A percentile compares a stretch with the other conserved stretches of the same genome.
These are phyloP conservation scores for Cairina moschata DNA, from an alignment of 2,113 vertebrate species.

Conservation along the genomic window DNA sequence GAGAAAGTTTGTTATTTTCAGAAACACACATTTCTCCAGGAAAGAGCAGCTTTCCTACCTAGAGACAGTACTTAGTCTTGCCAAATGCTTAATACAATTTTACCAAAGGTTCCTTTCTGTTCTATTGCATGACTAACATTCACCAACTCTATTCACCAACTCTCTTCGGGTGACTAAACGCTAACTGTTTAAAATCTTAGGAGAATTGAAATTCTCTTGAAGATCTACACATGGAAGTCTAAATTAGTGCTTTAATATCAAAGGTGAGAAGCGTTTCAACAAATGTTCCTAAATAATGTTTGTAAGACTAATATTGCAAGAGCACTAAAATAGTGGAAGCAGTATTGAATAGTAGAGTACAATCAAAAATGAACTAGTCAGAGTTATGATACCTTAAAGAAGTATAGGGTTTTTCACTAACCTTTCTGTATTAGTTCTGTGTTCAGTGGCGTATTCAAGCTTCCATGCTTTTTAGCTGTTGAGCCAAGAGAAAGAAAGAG, in stretches of 20 bases:
- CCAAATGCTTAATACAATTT: not conserved
- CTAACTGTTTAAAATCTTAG: not conserved
- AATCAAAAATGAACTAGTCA: not conserved
- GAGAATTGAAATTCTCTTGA: not conserved
- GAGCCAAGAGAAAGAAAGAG: constrained; percentile 48
- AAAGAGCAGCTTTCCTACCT: not conserved
- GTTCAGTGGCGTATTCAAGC: constrained; percentile 79
- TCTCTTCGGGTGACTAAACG: not conserved
- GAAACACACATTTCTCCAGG: not conserved
- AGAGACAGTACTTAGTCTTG: not conserved
- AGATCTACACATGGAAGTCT: not conserved
- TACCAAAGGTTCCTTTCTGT: not conserved
- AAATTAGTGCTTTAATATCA: not conserved
- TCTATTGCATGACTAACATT: not conserved
- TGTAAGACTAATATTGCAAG: not conserved
- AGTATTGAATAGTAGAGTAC: not conserved
- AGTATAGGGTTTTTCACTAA: constrained; percentile 64
- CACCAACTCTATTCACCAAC: not conserved
- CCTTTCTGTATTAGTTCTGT: constrained; percentile 84
- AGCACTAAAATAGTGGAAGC: not conserved
- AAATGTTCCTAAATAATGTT: not conserved
- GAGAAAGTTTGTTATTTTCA: not conserved
- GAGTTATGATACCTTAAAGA: not conserved
- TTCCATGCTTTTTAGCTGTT: constrained; percentile 82
- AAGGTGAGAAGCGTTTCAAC: not conserved